These are phyloP conservation scores for Parelbella ahira DNA, from an alignment of 2,888 invertebrate species.

Conservation along the genomic window DNA sequence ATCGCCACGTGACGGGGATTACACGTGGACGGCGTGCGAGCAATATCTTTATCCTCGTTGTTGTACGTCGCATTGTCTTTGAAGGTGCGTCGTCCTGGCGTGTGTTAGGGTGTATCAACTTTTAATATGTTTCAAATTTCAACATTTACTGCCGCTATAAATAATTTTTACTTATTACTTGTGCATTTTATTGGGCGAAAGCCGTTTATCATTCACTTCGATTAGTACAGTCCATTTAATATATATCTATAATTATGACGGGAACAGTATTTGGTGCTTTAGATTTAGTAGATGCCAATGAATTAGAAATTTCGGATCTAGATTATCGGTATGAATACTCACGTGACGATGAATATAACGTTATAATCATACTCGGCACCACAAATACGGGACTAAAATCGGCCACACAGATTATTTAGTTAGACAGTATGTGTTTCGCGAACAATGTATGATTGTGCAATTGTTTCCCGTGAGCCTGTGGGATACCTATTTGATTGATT, in stretches of 20 bases:
- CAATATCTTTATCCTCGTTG: constrained; percentile 45
- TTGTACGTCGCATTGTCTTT: constrained; percentile 26
- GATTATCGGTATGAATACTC: constrained; percentile 18
- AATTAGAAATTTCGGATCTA: constrained; percentile 27
- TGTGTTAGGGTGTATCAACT: constrained; percentile 42
- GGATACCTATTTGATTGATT: constrained; percentile 23
- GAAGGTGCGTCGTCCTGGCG: constrained; percentile 20
- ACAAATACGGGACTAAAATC: constrained; percentile 32
- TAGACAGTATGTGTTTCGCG: constrained; percentile 26
- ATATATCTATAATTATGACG: too few species aligned
- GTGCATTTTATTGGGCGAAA: too few species aligned
- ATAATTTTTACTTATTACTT: constrained; percentile 53
- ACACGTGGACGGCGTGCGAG: constrained; percentile 44
- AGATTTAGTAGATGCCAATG: constrained; percentile 10
- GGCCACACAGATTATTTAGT: constrained; percentile 32
- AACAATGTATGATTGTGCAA: constrained; percentile 30
- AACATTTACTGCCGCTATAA: constrained; percentile 60
- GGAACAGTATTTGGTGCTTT: neutral
- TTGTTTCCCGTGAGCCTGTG: constrained; percentile 29
- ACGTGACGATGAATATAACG: constrained; percentile 27
- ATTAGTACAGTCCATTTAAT: too few species aligned
- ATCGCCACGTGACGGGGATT: constrained; percentile 70
- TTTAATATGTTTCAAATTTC: constrained; percentile 56
- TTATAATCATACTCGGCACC: constrained; percentile 27
- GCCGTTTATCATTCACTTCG: too few species aligned